phyloP scores from a whole-genome alignment of 2,888 invertebrate species.

The Therioaphis trifolii region DNA sequence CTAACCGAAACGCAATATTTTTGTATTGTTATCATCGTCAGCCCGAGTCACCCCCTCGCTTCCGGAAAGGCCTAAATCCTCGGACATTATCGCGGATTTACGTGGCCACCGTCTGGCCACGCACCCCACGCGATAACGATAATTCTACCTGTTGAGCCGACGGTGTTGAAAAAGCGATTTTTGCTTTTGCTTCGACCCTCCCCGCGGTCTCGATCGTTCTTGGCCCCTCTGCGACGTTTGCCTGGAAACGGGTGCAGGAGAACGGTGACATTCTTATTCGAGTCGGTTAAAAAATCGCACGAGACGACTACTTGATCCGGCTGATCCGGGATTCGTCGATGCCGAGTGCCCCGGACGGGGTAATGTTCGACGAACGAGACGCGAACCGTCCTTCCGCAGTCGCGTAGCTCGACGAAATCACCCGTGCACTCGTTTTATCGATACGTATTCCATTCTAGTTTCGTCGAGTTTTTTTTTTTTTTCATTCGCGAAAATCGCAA shows the following conservation, averaged over 20 bases:
- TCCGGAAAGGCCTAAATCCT: background rate
- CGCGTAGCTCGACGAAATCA: too few species aligned
- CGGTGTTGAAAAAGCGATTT: constrained; percentile 43
- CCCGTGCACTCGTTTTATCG: too few species aligned
- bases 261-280: too few species aligned
- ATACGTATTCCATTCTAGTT: too few species aligned
- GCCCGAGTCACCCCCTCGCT: background rate
- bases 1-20: background rate
- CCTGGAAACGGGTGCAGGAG: too few species aligned
- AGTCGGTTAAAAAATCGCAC: too few species aligned
- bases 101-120: background rate
- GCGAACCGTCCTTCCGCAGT: too few species aligned
- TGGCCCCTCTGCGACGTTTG: background rate
- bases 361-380: background rate
- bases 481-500: too few species aligned
- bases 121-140: background rate
- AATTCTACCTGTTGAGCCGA: constrained; percentile 26
- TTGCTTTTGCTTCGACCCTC: background rate
- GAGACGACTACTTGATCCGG: background rate
- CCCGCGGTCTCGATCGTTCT: background rate
- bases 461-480: too few species aligned
- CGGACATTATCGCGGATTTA: background rate
- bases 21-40: too few species aligned
- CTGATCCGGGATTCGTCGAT: too few species aligned
- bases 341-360: background rate